Conservation (phyloP, 2,797 vertebrate genomes). For the Sebastes vulpes region DNA sequence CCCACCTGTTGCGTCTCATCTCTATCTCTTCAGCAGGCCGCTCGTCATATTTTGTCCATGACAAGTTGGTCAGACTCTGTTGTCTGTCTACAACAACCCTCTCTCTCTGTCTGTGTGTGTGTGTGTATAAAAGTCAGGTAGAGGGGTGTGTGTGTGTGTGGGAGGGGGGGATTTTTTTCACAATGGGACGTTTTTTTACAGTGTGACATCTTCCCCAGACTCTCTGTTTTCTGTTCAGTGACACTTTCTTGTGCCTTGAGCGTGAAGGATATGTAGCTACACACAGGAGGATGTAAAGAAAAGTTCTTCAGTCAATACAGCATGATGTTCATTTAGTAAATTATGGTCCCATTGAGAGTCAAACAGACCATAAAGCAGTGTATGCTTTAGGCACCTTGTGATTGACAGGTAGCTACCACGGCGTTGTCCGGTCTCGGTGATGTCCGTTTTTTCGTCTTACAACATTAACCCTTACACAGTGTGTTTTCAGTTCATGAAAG, state of each 20-base stretch:
- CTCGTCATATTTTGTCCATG: background rate
- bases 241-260: background rate
- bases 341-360: too few relatives aligned
- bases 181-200: background rate
- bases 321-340: too few relatives aligned
- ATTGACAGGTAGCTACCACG: too few relatives aligned
- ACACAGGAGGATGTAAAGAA: background rate
- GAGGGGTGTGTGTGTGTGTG: background rate
- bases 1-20: constrained; percentile 33
- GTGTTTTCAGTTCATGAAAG: too few relatives aligned
- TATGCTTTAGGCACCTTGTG: too few relatives aligned
- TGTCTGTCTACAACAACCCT: background rate
- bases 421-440: too few relatives aligned
- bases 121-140: background rate
- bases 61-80: background rate
- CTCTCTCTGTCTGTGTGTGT: background rate
- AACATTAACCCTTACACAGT: too few relatives aligned
- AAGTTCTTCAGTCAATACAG: too few relatives aligned
- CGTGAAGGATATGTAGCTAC: background rate
- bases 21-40: background rate
- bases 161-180: background rate
- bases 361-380: too few relatives aligned
- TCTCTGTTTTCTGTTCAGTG: background rate
- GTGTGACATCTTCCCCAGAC: background rate
- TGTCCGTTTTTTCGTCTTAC: too few relatives aligned